Evolutionary conservation across 2,888 invertebrate genomes (phyloP).

Genomic region (Drosophila fulvimacula): DNA sequence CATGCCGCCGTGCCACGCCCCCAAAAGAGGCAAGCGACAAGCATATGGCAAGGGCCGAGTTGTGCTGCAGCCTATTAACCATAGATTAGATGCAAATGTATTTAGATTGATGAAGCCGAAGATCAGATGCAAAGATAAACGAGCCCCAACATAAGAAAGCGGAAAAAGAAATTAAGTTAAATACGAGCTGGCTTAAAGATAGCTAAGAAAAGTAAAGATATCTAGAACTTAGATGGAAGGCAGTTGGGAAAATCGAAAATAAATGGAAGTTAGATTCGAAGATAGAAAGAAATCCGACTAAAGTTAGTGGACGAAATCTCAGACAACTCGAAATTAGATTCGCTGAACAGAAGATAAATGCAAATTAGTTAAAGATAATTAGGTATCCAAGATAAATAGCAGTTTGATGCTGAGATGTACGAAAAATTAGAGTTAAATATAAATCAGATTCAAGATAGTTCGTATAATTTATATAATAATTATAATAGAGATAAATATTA

Average conservation of each 20-base stretch:
- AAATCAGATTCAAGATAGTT: no score
- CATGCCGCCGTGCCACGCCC: constrained; percentile 27
- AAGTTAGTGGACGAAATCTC: no score
- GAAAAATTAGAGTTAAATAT: neutral
- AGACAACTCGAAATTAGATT: no score
- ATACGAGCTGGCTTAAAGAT: neutral
- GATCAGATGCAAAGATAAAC: neutral
- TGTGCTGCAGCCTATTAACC: constrained; percentile 22
- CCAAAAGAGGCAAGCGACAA: neutral
- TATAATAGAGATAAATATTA: no score
- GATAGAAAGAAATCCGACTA: no score
- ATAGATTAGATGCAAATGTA: constrained; percentile 28
- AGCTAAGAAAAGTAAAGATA: neutral
- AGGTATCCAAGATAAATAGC: neutral
- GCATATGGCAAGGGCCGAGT: neutral
- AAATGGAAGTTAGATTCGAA: neutral
- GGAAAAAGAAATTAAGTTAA: neutral
- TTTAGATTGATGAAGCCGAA: constrained; percentile 7
- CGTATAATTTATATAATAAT: no score
- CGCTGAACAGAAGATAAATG: no score
- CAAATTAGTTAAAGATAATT: neutral
- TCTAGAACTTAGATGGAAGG: neutral
- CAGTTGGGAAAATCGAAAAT: neutral
- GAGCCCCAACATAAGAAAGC: neutral
- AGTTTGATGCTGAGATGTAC: neutral